These are phyloP conservation scores for Cydia fagiglandana DNA, from an alignment of 1,140 invertebrate genomes.

Conservation along the genomic window DNA sequence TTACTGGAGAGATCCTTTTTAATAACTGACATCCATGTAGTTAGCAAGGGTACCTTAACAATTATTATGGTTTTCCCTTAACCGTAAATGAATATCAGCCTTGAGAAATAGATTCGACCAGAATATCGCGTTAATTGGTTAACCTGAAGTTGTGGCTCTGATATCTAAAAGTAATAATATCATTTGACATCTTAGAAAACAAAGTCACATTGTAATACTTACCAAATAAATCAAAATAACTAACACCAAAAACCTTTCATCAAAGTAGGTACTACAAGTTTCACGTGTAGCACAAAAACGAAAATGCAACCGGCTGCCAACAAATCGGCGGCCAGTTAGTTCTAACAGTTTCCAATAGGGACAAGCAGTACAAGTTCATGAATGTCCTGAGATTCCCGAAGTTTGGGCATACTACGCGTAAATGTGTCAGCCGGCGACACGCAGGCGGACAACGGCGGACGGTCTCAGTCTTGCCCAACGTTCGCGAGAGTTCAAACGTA, in stretches of 20 bases:
- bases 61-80: too few relatives aligned
- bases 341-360: constrained; percentile 1
- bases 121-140: too few relatives aligned
- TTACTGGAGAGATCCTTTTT: too few relatives aligned
- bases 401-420: constrained; percentile 31
- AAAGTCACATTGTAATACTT: too few relatives aligned
- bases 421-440: constrained; percentile 65
- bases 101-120: too few relatives aligned
- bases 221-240: too few relatives aligned
- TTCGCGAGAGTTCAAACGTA: constrained; percentile 50
- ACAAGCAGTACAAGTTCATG: constrained; percentile 2
- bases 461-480: constrained; percentile 57
- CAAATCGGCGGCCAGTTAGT: background rate
- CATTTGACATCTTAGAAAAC: too few relatives aligned
- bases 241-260: background rate
- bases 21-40: too few relatives aligned
- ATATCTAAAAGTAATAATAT: too few relatives aligned
- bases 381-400: constrained; percentile 13
- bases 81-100: too few relatives aligned
- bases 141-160: too few relatives aligned
- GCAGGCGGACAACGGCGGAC: constrained; percentile 51
- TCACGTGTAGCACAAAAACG: background rate
- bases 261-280: background rate
- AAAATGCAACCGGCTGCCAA: background rate
- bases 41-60: too few relatives aligned